Percentiles rank a stretch among this genome's conserved stretches.
phyloP scores from a whole-genome alignment of 2,888 invertebrate genomes.

The Iselma pallidipennis region DNA sequence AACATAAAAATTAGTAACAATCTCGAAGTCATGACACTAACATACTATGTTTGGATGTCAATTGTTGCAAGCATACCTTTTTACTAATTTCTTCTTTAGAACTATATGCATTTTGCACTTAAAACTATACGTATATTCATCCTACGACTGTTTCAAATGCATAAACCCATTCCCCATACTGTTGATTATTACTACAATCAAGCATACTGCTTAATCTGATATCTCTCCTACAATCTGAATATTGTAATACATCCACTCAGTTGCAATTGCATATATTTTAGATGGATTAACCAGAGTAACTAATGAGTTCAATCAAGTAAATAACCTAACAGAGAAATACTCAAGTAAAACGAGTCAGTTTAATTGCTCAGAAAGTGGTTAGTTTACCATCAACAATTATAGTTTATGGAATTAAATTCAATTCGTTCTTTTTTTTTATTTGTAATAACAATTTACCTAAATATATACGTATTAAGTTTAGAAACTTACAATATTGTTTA shows the following conservation, averaged over 20 bases:
- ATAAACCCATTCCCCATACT: neutral
- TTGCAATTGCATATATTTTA: neutral
- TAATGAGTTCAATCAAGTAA: slow-evolving; percentile 3
- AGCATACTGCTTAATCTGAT: neutral
- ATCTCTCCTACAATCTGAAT: neutral
- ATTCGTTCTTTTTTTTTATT: neutral
- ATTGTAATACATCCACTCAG: neutral
- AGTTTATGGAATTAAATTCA: neutral
- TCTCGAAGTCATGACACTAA: neutral
- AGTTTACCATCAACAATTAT: slow-evolving; percentile 4
- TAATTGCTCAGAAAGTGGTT: slow-evolving; percentile 1
- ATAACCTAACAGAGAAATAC: neutral
- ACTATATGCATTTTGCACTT: no score
- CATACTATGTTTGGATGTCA: neutral
- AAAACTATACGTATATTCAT: no score
- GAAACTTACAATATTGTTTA: no score
- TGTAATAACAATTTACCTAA: no score
- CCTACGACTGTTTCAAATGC: neutral
- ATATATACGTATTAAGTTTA: no score
- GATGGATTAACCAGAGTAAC: slow-evolving; percentile 5
- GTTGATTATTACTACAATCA: neutral
- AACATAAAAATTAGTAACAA: slow-evolving; percentile 6
- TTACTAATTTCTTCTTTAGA: no score
- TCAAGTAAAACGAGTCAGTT: neutral
- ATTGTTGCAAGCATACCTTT: neutral